Percentiles rank a stretch among this genome's conserved stretches.
Conservation (phyloP, 1,140 invertebrate species). For the Drosophila elegans region DNA sequence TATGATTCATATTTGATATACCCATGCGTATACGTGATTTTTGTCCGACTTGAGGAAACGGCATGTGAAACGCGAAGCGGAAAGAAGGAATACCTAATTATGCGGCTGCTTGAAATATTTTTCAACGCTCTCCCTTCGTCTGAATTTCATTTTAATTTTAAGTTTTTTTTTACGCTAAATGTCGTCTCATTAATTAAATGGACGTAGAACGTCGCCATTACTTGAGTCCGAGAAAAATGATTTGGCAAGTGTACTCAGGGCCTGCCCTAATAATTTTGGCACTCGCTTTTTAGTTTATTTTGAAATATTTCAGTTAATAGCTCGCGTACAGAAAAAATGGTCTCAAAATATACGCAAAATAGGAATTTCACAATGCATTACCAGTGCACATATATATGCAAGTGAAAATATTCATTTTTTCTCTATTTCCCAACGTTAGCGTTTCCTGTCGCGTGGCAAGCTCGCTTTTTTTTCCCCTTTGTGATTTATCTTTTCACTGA, state of each 20-base stretch:
- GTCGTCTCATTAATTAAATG: slow-evolving; percentile 77
- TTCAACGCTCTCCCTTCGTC: slow-evolving; percentile 40
- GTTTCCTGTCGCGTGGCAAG: slow-evolving; percentile 52
- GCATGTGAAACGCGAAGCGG: slow-evolving; percentile 19
- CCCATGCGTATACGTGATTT: slow-evolving; percentile 63
- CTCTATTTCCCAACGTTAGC: slow-evolving; percentile 37
- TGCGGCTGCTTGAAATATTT: slow-evolving; percentile 71
- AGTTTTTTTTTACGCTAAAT: slow-evolving; percentile 43
- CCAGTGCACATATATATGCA: slow-evolving; percentile 2
- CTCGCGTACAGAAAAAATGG: background rate
- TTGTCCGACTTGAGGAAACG: slow-evolving; percentile 19
- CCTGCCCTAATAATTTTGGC: slow-evolving; percentile 49
- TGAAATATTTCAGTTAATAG: slow-evolving; percentile 4
- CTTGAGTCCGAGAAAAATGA: slow-evolving; percentile 29
- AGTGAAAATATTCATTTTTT: slow-evolving; percentile 7
- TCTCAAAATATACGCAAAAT: slow-evolving; percentile 14
- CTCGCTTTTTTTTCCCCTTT: slow-evolving; percentile 1
- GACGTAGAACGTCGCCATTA: slow-evolving; percentile 50
- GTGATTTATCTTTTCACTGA: slow-evolving; percentile 38
- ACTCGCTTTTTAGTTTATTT: slow-evolving; percentile 7
- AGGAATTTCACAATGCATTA: slow-evolving; percentile 35
- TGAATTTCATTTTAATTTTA: slow-evolving; percentile 28
- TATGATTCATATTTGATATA: slow-evolving; percentile 71
- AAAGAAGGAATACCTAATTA: slow-evolving; percentile 64
- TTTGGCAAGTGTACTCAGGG: slow-evolving; percentile 52